Conservation (phyloP, 2,113 vertebrate species). For the Cyrtonyx montezumae region DNA sequence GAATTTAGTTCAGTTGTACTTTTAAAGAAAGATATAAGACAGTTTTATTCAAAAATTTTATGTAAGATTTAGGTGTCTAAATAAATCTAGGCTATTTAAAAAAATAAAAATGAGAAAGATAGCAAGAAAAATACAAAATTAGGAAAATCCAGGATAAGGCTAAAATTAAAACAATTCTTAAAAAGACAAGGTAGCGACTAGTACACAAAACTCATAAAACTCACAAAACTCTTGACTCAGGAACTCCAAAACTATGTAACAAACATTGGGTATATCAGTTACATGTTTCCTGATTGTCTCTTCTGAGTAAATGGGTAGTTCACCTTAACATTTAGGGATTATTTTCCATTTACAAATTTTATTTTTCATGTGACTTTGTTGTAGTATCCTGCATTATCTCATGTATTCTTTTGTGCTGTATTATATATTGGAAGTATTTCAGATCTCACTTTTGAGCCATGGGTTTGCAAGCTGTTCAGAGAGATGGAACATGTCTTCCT, state of each 20-base stretch:
- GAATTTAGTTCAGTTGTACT: neutral
- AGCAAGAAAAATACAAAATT: neutral
- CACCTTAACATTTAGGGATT: neutral
- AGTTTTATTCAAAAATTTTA: neutral
- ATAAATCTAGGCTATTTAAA: neutral
- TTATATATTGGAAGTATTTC: neutral
- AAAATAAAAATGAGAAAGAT: neutral
- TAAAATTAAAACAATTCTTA: neutral
- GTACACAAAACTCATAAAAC: neutral
- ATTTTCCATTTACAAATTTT: neutral
- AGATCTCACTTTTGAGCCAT: neutral
- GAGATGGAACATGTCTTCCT: neutral
- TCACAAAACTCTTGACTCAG: neutral
- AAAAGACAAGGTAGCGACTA: neutral
- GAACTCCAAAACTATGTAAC: neutral
- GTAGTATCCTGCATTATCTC: neutral
- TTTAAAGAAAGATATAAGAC: neutral
- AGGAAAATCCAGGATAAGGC: neutral
- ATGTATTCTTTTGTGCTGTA: neutral
- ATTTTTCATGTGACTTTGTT: neutral
- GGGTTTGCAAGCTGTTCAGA: neutral
- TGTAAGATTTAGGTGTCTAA: neutral
- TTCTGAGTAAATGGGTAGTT: neutral
- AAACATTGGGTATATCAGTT: neutral
- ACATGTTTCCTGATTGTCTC: neutral